Base-by-base conservation (phyloP, 2,797 vertebrate species). In the Lepidocolaptes lacrymiger region DNA sequence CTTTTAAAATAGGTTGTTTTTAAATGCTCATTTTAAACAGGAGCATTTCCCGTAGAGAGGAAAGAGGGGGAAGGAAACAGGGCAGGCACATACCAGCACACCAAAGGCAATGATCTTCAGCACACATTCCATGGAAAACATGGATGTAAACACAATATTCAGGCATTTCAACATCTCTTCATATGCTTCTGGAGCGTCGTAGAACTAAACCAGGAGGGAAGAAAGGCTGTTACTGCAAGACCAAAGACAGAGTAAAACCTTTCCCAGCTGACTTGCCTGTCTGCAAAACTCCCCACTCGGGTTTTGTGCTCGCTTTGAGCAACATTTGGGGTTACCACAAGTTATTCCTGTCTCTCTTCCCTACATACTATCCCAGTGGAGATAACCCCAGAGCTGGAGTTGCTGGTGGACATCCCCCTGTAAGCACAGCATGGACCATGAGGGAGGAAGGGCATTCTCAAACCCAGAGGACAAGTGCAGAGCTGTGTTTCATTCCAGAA, bases 61-160 rank as follows among this genome's bases (percentile, higher is more conserved):
- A n/a, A 17, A 51, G 8, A 34, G 82, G 22, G 23, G 68, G 37
- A 36, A 55, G 26, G 8, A 56, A 30, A 43, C 0, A 7, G 68
- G 84, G 55, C 37, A 66, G 68, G 78, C 66, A 98, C 98, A 26
- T 97, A 99, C 99, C 98, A 99, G 97, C n/a, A 99, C 99, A 63
- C 99, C 99, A 56, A 99, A 99, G 84, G 99, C 99, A 67, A 99
- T 98, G 96, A 99, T 99, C 98, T 99, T 99, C 96, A 99, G 98
- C 95, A 99, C 97, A 58, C 99, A 99, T 85, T 99, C 99, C 98
- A 99, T 96, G 59, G 99, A 99, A 97, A 99, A 99, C 95, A 99
- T 98, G 72, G 98, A 98, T 11, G 99, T 99, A 94, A 99, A 99
- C 88, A 99, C 98, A 30, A 99, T 98, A 94, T 99, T 99, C 92